Base-by-base conservation (phyloP, 2,888 invertebrate species). In the Eurytoma californica region DNA sequence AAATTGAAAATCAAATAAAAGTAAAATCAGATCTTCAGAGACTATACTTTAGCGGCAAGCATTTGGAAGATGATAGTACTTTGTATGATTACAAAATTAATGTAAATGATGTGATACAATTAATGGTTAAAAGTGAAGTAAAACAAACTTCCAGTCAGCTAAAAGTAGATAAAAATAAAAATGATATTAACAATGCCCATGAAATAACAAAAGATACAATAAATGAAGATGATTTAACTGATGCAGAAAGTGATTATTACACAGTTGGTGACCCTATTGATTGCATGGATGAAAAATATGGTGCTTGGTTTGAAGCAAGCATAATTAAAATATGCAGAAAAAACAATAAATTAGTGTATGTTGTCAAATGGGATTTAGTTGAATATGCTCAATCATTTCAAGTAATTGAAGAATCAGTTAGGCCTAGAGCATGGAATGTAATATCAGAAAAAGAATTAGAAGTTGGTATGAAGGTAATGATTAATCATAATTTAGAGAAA, bases 81-180 rank as follows among this genome's bases (percentile, higher is more conserved):
- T 91, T 96, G 82, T 93, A 94, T 88, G 95, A 96, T 88, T 96
- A 96, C 87, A 93, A 93, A 85, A 93, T 96, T 16, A 94, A 94
- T 80, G 89, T 94, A 14, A 95, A 95, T 90, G 95, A 95, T 89
- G 94, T 95, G 18, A 93, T 96, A 67, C 95, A 95, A 86, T 90
- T 95, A 24, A 92, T 94, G 91, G 90, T 93, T 18, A 91, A 88
- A 80, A 82, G 86, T 3, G 86, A 89, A 63, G 83, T 83, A 81
- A 13, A 53, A 20, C 28, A 57, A 30, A 60, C 57, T 30, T 47
- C 57, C 2, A 47, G 47, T 3, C 60, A 14, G 30, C 2, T n/a
- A 39, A 58, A 14, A 53, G 55, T 63, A 14, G 57, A 69, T 63
- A 24, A 18, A 39, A 84, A 82, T 58, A 51, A 39, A 76, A 83